phyloP scores from a whole-genome alignment of 2,888 invertebrate genomes.

The Drosophila meridiana region DNA sequence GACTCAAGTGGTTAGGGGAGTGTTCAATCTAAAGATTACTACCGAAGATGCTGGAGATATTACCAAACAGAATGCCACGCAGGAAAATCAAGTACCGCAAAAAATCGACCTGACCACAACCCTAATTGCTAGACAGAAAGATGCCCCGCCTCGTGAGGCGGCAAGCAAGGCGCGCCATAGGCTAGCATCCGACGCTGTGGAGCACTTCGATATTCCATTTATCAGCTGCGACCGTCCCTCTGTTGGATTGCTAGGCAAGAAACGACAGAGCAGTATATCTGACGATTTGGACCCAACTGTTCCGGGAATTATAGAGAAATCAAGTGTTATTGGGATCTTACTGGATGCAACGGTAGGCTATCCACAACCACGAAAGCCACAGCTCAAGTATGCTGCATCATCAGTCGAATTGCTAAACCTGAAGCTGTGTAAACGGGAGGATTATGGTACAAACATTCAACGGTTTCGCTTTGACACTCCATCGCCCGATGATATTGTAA shows the following conservation, averaged over 20 bases:
- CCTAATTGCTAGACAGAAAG: slow-evolving; percentile 55
- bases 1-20: slow-evolving; percentile 27
- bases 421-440: slow-evolving; percentile 42
- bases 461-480: slow-evolving; percentile 79
- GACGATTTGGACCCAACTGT: not conserved
- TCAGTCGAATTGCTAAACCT: slow-evolving; percentile 45
- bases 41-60: slow-evolving; percentile 30
- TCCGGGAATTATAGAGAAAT: slow-evolving; percentile 11
- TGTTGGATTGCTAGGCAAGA: slow-evolving; percentile 7
- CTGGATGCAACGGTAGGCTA: slow-evolving; percentile 55
- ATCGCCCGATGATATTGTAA: slow-evolving; percentile 82
- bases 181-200: slow-evolving; percentile 4
- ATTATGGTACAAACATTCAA: slow-evolving; percentile 68
- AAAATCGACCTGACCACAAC: slow-evolving; percentile 79
- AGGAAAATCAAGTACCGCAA: not conserved
- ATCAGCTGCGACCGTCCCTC: slow-evolving; percentile 56
- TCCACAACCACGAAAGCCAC: slow-evolving; percentile 40
- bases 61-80: slow-evolving; percentile 24
- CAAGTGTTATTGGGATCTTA: slow-evolving; percentile 53
- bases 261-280: not conserved
- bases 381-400: slow-evolving; percentile 45
- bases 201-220: slow-evolving; percentile 65
- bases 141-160: slow-evolving; percentile 54
- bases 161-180: slow-evolving; percentile 44
- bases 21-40: slow-evolving; percentile 40